Percentiles rank a stretch among this genome's conserved stretches.
phyloP scores from a whole-genome alignment of 2,888 invertebrate species.

The Temnothorax unifasciatus region DNA sequence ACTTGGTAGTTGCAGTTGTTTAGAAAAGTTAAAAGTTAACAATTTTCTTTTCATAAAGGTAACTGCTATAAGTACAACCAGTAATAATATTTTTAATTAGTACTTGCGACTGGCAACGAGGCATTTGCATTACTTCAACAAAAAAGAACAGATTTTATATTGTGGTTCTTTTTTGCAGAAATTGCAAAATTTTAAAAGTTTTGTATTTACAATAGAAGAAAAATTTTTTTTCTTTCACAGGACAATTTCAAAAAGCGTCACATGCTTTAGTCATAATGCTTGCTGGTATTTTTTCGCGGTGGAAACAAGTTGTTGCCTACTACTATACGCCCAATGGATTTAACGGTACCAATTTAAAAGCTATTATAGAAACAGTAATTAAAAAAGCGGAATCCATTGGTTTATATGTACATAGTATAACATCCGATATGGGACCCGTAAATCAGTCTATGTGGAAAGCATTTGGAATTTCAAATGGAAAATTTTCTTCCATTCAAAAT shows the following conservation, averaged over 20 bases:
- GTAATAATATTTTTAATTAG: too few species aligned
- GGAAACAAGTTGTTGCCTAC: constrained; percentile 39
- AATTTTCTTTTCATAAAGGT: too few species aligned
- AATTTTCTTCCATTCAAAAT: too few species aligned
- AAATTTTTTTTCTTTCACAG: neutral
- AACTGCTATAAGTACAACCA: too few species aligned
- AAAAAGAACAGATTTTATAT: too few species aligned
- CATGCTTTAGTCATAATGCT: constrained; percentile 57
- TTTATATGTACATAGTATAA: constrained; percentile 46
- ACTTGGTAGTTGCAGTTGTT: too few species aligned
- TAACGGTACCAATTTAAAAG: constrained; percentile 9
- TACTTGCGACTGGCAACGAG: too few species aligned
- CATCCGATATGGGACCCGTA: constrained; percentile 56
- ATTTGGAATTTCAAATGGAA: constrained; percentile 41
- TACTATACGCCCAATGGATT: constrained; percentile 30
- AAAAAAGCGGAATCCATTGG: constrained; percentile 50
- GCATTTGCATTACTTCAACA: too few species aligned
- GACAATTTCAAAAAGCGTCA: constrained; percentile 30
- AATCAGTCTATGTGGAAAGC: constrained; percentile 57
- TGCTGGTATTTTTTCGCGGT: constrained; percentile 41
- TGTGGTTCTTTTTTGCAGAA: neutral
- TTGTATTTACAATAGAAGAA: neutral
- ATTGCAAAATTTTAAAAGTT: neutral
- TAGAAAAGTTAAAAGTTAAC: too few species aligned
- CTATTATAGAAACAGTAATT: constrained; percentile 22